A percentile compares a stretch with the other conserved stretches of the same genome.
These are phyloP conservation scores for rat (Rattus norvegicus) DNA, from an alignment of 2,113 vertebrate genomes.

Conservation along the genomic window DNA sequence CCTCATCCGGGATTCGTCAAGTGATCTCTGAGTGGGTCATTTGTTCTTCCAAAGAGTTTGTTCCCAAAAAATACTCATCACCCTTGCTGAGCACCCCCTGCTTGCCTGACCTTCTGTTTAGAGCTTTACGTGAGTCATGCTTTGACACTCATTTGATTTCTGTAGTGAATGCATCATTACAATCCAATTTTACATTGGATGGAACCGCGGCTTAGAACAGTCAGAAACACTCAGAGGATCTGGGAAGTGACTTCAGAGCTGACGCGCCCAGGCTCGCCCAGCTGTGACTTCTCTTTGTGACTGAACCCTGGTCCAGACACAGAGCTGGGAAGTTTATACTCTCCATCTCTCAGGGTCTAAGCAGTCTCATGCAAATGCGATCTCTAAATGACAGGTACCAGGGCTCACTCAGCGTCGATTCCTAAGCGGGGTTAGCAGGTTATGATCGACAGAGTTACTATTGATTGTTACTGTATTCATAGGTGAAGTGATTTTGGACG, in stretches of 20 bases:
- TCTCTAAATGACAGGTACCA: constrained; percentile 11
- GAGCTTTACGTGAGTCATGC: neutral
- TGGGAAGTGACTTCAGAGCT: neutral
- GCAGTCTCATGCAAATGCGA: neutral
- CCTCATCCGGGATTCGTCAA: neutral
- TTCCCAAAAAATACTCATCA: constrained; percentile 1
- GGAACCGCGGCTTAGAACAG: neutral
- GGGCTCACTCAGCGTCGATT: constrained; percentile 23
- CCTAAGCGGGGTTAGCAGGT: neutral
- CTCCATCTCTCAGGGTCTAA: constrained; percentile 9
- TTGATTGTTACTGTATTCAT: constrained; percentile 14
- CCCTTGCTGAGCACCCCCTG: neutral
- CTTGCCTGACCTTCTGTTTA: neutral
- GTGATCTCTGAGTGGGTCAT: constrained; percentile 42
- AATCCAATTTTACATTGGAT: neutral
- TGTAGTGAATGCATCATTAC: neutral
- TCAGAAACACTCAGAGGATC: neutral
- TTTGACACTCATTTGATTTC: neutral
- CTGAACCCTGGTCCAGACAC: neutral
- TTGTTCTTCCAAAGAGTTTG: constrained; percentile 46
- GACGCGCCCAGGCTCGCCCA: neutral
- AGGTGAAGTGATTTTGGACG: constrained; percentile 31
- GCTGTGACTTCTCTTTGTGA: neutral
- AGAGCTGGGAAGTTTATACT: neutral
- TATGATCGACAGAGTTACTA: neutral